Base-by-base conservation (phyloP, 1,140 invertebrate species). In the Cyphomyrmex costatus region DNA sequence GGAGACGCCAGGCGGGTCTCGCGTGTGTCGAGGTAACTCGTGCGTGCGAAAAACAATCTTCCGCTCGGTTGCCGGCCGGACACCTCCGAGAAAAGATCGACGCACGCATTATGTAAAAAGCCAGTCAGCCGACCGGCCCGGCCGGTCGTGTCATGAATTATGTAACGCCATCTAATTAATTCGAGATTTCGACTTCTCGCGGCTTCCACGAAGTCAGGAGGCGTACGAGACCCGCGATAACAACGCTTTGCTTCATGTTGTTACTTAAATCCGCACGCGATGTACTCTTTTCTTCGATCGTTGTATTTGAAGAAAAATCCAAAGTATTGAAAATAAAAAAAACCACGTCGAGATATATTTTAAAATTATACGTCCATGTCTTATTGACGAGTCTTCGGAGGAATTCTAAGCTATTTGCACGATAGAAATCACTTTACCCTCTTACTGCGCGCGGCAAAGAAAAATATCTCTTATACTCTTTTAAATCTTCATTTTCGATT, bases 141-240 rank as follows among this genome's bases (percentile, higher is more conserved):
- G 24, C 58, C 58, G 51, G 60, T 66, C 82, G 89, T 86, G 91
- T 91, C 90, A 93, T 93, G 93, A 94, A 94, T 93, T 94, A 93
- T 94, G 92, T 93, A 94, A 94, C 89, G 76, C 73, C 91, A 88
- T 92, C 86, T 93, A 93, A 94, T 94, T 93, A 93, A 94, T 93
- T 91, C 89, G 56, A n/a, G 70, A 83, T 71, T 86, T 86, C 86
- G 86, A 88, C 80, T 85, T 85, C 88, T 90, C 86, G 86, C 85
- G 89, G 89, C 86, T 86, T 88, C 86, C 86, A 73, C 56, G 53
- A 79, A 83, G 8, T 30, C 77, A 36, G 76, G 30, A 70, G 86
- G 53, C 51, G 65, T 42, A 42, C 8, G 56, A 8, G 61, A 33
- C n/a, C 49, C 58, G 76, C 24, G 56, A 78, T 83, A 89, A 89